A percentile compares a stretch with the other conserved stretches of the same genome.
These are phyloP conservation scores for Lophochroa leadbeateri DNA, from an alignment of 2,113 vertebrate genomes.

Conservation along the genomic window DNA sequence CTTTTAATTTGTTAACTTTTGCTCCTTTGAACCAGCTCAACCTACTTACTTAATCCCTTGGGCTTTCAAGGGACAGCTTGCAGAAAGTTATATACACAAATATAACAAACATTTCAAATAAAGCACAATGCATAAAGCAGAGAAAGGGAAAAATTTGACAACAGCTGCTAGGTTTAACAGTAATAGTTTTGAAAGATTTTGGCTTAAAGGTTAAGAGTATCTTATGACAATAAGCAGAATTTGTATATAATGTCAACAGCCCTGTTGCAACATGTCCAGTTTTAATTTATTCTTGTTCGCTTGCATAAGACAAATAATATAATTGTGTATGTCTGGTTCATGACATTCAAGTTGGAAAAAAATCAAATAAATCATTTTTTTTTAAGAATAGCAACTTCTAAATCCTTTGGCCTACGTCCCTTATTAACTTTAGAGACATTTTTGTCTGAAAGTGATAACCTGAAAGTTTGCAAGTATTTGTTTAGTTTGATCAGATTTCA, in stretches of 20 bases:
- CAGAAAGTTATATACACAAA: constrained; percentile 84
- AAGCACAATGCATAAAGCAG: constrained; percentile 77
- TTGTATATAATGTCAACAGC: constrained; percentile 84
- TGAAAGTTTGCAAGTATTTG: constrained; percentile 56
- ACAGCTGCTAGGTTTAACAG: constrained; percentile 81
- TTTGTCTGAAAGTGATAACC: constrained; percentile 70
- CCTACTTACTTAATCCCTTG: constrained; percentile 78
- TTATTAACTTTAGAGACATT: constrained; percentile 67
- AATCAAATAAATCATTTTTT: constrained; percentile 69
- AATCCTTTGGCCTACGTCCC: constrained; percentile 51
- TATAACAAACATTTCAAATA: constrained; percentile 84
- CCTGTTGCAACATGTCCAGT: constrained; percentile 80
- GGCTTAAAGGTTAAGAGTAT: constrained; percentile 85
- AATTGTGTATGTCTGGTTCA: constrained; percentile 79
- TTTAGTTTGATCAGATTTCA: constrained; percentile 66
- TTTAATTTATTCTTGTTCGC: constrained; percentile 83
- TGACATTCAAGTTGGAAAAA: constrained; percentile 67
- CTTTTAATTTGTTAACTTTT: constrained; percentile 82
- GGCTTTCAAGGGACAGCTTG: constrained; percentile 79
- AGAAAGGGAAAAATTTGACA: constrained; percentile 77
- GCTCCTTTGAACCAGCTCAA: constrained; percentile 77
- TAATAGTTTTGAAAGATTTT: constrained; percentile 85
- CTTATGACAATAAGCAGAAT: constrained; percentile 85
- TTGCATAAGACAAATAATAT: constrained; percentile 83
- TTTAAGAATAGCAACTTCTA: constrained; percentile 66